These are phyloP conservation scores for Sinosuthora webbiana DNA, from an alignment of 2,113 vertebrate species.

Conservation along the genomic window DNA sequence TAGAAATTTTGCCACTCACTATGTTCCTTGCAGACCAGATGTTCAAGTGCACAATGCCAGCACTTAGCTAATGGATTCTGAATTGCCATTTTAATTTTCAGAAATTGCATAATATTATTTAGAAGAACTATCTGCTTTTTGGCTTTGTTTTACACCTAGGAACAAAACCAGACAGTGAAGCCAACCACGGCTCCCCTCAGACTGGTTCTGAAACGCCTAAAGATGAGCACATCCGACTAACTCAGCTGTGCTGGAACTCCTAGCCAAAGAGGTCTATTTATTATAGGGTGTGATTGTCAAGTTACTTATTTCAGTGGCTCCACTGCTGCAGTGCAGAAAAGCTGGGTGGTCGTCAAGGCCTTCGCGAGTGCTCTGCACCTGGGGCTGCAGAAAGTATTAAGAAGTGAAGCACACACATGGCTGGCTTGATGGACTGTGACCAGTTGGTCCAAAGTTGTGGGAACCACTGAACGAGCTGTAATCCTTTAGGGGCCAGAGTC, in stretches of 20 bases:
- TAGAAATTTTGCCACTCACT: background rate
- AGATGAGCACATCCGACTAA: background rate
- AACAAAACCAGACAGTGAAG: slow-evolving; percentile 14
- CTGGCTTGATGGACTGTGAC: slow-evolving; percentile 34
- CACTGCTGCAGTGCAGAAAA: background rate
- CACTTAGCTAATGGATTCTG: background rate
- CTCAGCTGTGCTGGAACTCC: background rate
- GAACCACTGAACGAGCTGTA: background rate
- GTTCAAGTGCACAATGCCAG: background rate
- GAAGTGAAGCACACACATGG: background rate
- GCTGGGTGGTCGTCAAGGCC: slow-evolving; percentile 27
- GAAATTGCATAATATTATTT: background rate
- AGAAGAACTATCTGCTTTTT: background rate
- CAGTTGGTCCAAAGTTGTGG: slow-evolving; percentile 43
- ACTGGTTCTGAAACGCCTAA: background rate
- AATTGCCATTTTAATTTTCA: background rate
- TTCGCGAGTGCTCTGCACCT: background rate
- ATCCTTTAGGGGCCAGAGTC: slow-evolving; percentile 12
- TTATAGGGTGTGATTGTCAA: slow-evolving; percentile 23
- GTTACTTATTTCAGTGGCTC: slow-evolving; percentile 23
- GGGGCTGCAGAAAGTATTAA: slow-evolving; percentile 21
- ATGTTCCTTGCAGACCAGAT: background rate
- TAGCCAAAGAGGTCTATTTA: background rate
- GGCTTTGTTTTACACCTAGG: background rate
- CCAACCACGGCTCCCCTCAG: background rate